phyloP scores from a whole-genome alignment of 2,888 invertebrate genomes.

The Agelastica alni region DNA sequence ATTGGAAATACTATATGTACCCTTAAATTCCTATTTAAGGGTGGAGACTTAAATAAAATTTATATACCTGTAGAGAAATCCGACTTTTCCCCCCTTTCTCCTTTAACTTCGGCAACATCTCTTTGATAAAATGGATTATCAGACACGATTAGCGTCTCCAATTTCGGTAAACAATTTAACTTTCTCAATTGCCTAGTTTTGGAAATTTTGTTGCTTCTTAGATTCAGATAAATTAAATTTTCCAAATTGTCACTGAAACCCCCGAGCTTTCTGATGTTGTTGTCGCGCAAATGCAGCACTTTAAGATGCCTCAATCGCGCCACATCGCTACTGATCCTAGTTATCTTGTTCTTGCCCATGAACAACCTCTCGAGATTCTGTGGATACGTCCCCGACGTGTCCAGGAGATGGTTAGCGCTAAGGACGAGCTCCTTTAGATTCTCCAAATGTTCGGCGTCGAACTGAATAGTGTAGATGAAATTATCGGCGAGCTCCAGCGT shows the following conservation, averaged over 20 bases:
- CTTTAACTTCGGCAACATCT: conserved; percentile 36
- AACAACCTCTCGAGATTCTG: conserved; percentile 71
- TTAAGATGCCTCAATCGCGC: conserved; percentile 64
- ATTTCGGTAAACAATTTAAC: conserved; percentile 56
- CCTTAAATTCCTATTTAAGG: no score
- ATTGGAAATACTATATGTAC: no score
- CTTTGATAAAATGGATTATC: conserved; percentile 59
- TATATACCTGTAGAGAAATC: background rate
- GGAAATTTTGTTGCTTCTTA: conserved; percentile 61
- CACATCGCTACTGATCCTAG: conserved; percentile 57
- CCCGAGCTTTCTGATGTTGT: conserved; percentile 62
- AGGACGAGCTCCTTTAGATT: conserved; percentile 62
- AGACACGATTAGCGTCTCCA: conserved; percentile 61
- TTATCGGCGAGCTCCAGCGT: conserved; percentile 62
- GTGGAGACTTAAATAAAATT: no score
- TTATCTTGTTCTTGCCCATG: conserved; percentile 54
- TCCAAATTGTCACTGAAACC: conserved; percentile 58
- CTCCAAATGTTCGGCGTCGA: conserved; percentile 45
- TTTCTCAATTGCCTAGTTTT: conserved; percentile 62
- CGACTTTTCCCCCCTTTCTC: conserved; percentile 18
- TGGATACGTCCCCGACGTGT: conserved; percentile 58
- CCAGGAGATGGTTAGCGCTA: conserved; percentile 59
- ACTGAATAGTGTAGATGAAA: conserved; percentile 48
- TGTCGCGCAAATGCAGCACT: conserved; percentile 74
- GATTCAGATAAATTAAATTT: conserved; percentile 62